Evolutionary conservation across 92 coral and sea anemone species (phyloP).

Genomic region (Virgularia gustaviana): DNA sequence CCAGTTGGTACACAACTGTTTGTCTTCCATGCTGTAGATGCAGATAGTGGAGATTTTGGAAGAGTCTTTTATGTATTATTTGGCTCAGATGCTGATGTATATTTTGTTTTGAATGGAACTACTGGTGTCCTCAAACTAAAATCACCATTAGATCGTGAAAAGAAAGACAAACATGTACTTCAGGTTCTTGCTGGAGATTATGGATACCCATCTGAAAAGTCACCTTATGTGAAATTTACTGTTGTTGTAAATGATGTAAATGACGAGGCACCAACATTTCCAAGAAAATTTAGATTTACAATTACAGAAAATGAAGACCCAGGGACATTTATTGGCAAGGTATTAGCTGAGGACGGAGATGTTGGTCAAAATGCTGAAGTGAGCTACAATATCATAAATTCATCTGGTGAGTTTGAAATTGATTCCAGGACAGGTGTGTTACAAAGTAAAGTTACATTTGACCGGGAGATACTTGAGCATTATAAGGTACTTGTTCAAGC

Average conservation of each 20-base stretch:
- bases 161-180: conserved; percentile 52
- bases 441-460: conserved; percentile 55
- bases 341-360: conserved; percentile 74
- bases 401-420: conserved; percentile 57
- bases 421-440: conserved; percentile 66
- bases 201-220: conserved; percentile 62
- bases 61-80: conserved; percentile 63
- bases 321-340: conserved; percentile 67
- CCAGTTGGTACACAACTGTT: conserved; percentile 48
- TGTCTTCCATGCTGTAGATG: conserved; percentile 74
- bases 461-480: conserved; percentile 61
- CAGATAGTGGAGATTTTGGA: conserved; percentile 79
- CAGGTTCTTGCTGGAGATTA: conserved; percentile 67
- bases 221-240: conserved; percentile 59
- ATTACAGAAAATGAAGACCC: conserved; percentile 59
- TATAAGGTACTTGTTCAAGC: conserved; percentile 64
- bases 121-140: conserved; percentile 73
- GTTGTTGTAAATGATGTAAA: conserved; percentile 78
- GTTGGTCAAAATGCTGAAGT: conserved; percentile 71
- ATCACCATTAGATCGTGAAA: conserved; percentile 65
- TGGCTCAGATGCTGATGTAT: conserved; percentile 45
- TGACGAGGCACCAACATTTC: conserved; percentile 76
- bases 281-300: conserved; percentile 50
- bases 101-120: conserved; percentile 65
- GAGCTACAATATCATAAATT: conserved; percentile 58